phyloP scores from a whole-genome alignment of 2,113 vertebrate species.

The Psettodes erumei region DNA sequence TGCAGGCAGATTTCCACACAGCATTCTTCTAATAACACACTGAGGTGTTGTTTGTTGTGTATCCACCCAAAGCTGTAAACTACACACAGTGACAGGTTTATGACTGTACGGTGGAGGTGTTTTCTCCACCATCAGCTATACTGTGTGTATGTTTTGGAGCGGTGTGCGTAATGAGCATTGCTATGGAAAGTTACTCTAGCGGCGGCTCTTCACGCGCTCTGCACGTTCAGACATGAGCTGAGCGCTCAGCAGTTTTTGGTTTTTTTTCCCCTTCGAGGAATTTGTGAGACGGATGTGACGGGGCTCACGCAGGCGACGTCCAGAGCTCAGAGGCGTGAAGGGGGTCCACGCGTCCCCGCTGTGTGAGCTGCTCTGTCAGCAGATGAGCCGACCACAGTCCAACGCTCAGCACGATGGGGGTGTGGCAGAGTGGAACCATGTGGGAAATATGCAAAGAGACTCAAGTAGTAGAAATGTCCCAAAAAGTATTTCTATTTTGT shows the following conservation, averaged over 20 bases:
- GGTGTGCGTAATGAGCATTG: neutral
- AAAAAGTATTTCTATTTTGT: neutral
- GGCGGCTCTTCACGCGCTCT: neutral
- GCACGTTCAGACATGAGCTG: constrained; percentile 40
- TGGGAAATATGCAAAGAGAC: no score
- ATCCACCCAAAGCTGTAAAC: no score
- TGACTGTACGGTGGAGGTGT: no score
- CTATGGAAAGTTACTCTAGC: neutral
- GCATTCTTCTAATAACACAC: no score
- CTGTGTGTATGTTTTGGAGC: neutral
- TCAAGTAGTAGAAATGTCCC: no score
- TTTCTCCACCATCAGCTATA: neutral
- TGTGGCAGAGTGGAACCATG: no score
- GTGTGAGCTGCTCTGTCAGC: neutral
- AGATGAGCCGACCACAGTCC: neutral
- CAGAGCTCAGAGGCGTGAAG: neutral
- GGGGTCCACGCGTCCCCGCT: neutral
- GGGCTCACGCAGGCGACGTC: constrained; percentile 28
- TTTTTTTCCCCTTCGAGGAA: constrained; percentile 55
- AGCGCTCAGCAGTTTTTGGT: neutral
- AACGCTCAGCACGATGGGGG: no score
- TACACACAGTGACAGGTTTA: neutral
- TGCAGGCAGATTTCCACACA: no score
- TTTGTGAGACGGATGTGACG: constrained; percentile 65
- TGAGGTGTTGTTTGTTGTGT: no score